These are phyloP conservation scores for Octomys mimax DNA, from an alignment of 2,797 vertebrate species.

Conservation along the genomic window DNA sequence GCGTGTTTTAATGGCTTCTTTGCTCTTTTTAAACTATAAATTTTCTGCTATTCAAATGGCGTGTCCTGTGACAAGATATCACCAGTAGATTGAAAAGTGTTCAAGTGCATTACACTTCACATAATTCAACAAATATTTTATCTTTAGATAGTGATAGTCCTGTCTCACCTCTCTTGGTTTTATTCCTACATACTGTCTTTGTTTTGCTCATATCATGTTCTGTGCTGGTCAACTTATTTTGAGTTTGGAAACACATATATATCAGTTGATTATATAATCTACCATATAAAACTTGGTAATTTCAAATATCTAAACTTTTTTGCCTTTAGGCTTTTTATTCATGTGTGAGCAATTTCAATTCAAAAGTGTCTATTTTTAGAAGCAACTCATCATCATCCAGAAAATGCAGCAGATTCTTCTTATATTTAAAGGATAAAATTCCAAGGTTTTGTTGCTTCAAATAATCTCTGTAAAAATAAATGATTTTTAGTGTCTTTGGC, in stretches of 20 bases:
- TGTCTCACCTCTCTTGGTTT: neutral
- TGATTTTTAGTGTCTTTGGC: constrained; percentile 53
- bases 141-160: constrained; percentile 26
- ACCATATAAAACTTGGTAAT: constrained; percentile 55
- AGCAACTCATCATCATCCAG: constrained; percentile 55
- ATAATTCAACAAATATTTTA: constrained; percentile 38
- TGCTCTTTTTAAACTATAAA: neutral
- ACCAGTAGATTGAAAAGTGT: neutral
- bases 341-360: constrained; percentile 63
- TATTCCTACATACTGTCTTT: neutral
- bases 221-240: neutral
- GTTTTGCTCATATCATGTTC: constrained; percentile 6
- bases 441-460: constrained; percentile 53
- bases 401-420: constrained; percentile 57
- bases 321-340: constrained; percentile 74
- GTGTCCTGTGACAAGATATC: neutral
- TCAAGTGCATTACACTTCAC: constrained; percentile 2
- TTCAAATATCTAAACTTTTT: constrained; percentile 69
- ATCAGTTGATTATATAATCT: constrained; percentile 40
- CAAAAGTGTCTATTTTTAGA: constrained; percentile 76
- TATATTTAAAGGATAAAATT: constrained; percentile 68
- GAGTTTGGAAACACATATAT: neutral
- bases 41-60: constrained; percentile 49
- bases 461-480: constrained; percentile 64
- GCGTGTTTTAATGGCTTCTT: constrained; percentile 39